Percentiles rank a stretch among this genome's conserved stretches.
phyloP scores from a whole-genome alignment of 2,888 invertebrate species.

The Chironomus riparius region DNA sequence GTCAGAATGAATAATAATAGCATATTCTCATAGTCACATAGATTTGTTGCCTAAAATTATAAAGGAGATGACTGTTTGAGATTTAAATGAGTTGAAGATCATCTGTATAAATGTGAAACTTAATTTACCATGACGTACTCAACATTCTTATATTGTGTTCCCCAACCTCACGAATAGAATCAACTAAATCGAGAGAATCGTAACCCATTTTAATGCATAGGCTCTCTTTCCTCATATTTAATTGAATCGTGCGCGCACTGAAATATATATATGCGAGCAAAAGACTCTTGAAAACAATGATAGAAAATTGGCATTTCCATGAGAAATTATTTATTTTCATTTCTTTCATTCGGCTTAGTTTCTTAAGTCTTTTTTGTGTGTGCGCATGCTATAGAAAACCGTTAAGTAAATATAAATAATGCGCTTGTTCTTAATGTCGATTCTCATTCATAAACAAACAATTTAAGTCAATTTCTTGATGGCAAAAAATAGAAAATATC shows the following conservation, averaged over 20 bases:
- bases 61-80: background rate
- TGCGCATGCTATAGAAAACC: background rate
- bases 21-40: background rate
- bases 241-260: conserved; percentile 6
- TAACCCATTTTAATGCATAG: background rate
- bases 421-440: background rate
- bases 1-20: background rate
- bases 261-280: background rate
- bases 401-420: background rate
- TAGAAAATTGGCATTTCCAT: conserved; percentile 10
- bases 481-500: background rate
- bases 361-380: background rate
- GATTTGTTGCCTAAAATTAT: background rate
- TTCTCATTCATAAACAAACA: conserved; percentile 2
- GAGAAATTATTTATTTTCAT: background rate
- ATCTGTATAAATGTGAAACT: background rate
- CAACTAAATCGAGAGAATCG: background rate
- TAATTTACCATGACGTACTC: background rate
- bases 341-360: background rate
- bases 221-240: background rate
- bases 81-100: background rate
- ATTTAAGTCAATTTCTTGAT: background rate
- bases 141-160: background rate
- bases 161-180: background rate
- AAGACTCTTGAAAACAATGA: background rate